Percentiles rank a stretch among this genome's conserved stretches.
Conservation (phyloP, 1,140 invertebrate species). For the Heliothis virescens region DNA sequence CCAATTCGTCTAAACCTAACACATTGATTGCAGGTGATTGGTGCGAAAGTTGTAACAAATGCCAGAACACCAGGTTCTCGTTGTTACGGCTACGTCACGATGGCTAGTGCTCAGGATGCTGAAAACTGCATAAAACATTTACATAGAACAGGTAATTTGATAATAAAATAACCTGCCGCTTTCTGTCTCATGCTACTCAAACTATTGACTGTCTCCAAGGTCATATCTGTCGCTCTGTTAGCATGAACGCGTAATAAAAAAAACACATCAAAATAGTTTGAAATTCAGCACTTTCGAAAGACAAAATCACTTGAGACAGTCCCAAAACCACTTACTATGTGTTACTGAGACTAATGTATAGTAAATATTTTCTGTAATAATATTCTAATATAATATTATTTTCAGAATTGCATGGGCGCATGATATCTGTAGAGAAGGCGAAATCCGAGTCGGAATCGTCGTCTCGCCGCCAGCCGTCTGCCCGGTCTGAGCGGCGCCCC, state of each 20-base stretch:
- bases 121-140: conserved; percentile 95
- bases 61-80: conserved; percentile 95
- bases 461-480: conserved; percentile 67
- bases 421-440: conserved; percentile 97
- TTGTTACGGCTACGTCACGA: conserved; percentile 98
- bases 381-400: neutral
- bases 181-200: too few species aligned
- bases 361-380: neutral
- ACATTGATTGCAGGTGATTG: conserved; percentile 88
- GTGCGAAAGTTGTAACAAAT: conserved; percentile 98
- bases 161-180: neutral
- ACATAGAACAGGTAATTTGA: conserved; percentile 90
- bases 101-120: conserved; percentile 95
- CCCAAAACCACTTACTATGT: too few species aligned
- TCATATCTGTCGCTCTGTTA: too few species aligned
- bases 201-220: neutral
- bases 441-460: conserved; percentile 86
- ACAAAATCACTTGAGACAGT: too few species aligned
- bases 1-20: too few species aligned
- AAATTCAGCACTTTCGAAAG: too few species aligned
- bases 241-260: too few species aligned
- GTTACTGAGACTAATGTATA: too few species aligned
- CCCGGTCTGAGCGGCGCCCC: conserved; percentile 64
- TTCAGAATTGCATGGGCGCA: conserved; percentile 94
- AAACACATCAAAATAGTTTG: too few species aligned